Evolutionary conservation across 2,113 vertebrate genomes (phyloP).

Genomic region (Cyprinodon tularosa): DNA sequence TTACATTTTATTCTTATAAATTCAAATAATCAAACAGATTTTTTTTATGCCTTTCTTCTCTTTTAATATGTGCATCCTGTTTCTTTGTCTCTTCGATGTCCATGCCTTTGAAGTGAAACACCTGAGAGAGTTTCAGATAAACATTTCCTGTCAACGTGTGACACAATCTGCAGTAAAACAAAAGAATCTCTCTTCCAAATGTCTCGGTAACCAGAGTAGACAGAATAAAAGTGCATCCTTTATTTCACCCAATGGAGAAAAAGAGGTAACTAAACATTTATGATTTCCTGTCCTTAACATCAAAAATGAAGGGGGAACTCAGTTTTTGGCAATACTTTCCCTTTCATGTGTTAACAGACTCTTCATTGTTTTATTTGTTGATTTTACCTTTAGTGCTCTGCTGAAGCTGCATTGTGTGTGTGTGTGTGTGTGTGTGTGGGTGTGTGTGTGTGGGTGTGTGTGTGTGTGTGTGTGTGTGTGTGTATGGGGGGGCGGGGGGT

Average conservation of each 20-base stretch:
- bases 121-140: constrained; percentile 32
- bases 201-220: constrained; percentile 38
- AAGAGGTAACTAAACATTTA: constrained; percentile 33
- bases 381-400: neutral
- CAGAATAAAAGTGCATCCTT: constrained; percentile 11
- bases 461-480: too few relatives aligned
- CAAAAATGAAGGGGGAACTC: constrained; percentile 40
- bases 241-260: constrained; percentile 25
- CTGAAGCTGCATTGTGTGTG: neutral
- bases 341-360: constrained; percentile 37
- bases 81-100: constrained; percentile 1
- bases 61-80: neutral
- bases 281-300: constrained; percentile 32
- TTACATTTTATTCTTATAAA: neutral
- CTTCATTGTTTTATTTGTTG: constrained; percentile 32
- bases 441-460: neutral
- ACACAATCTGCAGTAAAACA: constrained; percentile 23
- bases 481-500: too few relatives aligned
- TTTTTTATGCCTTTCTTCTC: neutral
- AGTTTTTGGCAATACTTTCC: constrained; percentile 34
- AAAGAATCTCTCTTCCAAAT: constrained; percentile 47
- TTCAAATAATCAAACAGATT: neutral
- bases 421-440: too few relatives aligned
- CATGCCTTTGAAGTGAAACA: constrained; percentile 8
- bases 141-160: constrained; percentile 48